Evolutionary conservation across 2,113 vertebrate genomes (phyloP).

Genomic region (Amazona guildingii): DNA sequence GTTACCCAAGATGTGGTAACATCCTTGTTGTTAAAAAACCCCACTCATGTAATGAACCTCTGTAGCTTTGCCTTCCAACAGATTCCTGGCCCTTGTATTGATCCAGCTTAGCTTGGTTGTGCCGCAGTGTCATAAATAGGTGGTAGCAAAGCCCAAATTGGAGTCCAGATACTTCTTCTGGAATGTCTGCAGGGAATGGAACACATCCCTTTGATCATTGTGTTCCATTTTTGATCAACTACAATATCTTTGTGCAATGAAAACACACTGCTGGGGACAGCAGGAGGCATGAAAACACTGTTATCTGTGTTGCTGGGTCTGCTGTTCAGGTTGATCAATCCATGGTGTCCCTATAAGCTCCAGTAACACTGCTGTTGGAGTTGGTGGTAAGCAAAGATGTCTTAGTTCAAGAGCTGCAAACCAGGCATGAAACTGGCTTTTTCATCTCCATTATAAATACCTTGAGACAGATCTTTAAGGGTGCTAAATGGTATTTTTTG

Average conservation of each 20-base stretch:
- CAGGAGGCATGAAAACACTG: neutral
- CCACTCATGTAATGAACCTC: neutral
- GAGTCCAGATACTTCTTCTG: neutral
- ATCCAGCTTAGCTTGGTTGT: neutral
- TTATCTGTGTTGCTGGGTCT: fast-evolving
- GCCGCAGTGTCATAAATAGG: neutral
- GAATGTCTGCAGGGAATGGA: too few relatives aligned
- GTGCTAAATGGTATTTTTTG: neutral
- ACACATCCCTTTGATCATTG: neutral
- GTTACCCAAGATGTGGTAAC: neutral
- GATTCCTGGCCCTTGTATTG: neutral
- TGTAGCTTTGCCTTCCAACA: neutral
- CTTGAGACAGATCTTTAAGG: neutral
- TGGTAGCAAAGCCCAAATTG: neutral
- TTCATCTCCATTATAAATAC: neutral
- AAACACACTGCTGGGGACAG: neutral
- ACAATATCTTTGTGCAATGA: neutral
- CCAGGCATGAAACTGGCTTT: neutral
- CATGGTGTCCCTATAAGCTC: neutral
- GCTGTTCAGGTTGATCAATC: neutral
- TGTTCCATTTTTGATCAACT: neutral
- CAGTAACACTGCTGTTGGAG: neutral
- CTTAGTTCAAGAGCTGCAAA: neutral
- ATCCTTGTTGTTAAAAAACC: neutral
- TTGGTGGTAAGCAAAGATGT: neutral